Conservation (phyloP, 2,797 vertebrate species). For the Sylvilagus floridanus region DNA sequence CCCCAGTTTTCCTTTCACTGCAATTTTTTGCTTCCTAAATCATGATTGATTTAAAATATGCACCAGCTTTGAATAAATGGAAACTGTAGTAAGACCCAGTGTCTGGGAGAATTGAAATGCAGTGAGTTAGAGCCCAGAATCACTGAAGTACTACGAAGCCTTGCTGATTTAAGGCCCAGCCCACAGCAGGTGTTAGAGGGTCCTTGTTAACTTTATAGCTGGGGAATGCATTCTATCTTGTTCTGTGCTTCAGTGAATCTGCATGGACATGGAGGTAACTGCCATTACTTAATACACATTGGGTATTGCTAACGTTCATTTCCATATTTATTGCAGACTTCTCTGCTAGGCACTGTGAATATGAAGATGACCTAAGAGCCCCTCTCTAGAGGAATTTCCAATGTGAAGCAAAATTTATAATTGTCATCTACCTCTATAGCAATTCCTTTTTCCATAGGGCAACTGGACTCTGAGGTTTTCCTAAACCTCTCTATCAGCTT, state of each 20-base stretch:
- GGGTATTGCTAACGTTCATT: conserved; percentile 37
- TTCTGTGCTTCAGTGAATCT: neutral
- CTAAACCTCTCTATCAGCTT: conserved; percentile 25
- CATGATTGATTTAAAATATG: conserved; percentile 40
- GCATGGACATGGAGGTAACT: neutral
- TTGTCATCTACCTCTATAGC: conserved; percentile 34
- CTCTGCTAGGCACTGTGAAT: neutral
- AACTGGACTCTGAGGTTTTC: conserved; percentile 7
- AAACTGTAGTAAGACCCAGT: neutral
- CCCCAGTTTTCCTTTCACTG: neutral
- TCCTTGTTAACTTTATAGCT: conserved; percentile 16
- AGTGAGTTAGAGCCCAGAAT: neutral
- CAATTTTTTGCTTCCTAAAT: neutral
- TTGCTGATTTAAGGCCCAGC: neutral
- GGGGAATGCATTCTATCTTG: neutral
- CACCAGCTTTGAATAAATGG: too few species aligned
- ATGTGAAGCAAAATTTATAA: conserved; percentile 59
- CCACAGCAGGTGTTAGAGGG: neutral
- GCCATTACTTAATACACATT: conserved; percentile 57
- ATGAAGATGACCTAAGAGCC: neutral
- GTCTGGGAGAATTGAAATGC: conserved; percentile 4
- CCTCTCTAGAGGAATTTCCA: neutral
- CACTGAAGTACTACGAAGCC: neutral
- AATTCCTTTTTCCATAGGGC: conserved; percentile 31
- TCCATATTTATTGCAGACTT: conserved; percentile 28